Conservation (phyloP, 2,888 invertebrate species). For the Erebia palarica region DNA sequence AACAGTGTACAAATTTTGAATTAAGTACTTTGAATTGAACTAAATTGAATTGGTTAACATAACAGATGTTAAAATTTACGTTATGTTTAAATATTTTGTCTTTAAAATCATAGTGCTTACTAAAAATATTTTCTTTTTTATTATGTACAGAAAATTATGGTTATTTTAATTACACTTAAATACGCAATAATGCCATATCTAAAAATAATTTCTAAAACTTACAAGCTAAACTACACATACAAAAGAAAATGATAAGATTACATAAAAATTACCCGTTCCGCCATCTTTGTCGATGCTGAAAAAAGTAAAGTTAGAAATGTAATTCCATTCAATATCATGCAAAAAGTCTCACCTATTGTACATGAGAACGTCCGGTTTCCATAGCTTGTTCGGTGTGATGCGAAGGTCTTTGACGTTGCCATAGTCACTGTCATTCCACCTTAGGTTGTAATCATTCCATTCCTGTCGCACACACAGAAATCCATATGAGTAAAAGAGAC, state of each 20-base stretch:
- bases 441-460: conserved; percentile 98
- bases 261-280: conserved; percentile 28
- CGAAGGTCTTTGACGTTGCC: conserved; percentile 96
- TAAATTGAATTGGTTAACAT: too few species aligned
- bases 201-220: background rate
- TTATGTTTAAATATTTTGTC: too few species aligned
- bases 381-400: conserved; percentile 96
- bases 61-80: too few species aligned
- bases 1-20: too few species aligned
- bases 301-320: conserved; percentile 26
- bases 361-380: conserved; percentile 99
- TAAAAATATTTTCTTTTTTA: background rate
- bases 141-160: background rate
- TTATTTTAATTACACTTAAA: background rate
- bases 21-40: too few species aligned
- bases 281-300: conserved; percentile 34
- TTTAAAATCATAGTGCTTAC: background rate
- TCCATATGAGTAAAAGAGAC: conserved; percentile 49
- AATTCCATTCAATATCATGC: conserved; percentile 35
- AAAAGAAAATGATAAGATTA: background rate
- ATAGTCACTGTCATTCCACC: conserved; percentile 98
- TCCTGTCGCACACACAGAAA: conserved; percentile 84
- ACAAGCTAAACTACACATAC: background rate
- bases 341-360: conserved; percentile 94
- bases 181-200: background rate